Conservation (phyloP, 2,113 vertebrate genomes). For the Crotalus viridis region DNA sequence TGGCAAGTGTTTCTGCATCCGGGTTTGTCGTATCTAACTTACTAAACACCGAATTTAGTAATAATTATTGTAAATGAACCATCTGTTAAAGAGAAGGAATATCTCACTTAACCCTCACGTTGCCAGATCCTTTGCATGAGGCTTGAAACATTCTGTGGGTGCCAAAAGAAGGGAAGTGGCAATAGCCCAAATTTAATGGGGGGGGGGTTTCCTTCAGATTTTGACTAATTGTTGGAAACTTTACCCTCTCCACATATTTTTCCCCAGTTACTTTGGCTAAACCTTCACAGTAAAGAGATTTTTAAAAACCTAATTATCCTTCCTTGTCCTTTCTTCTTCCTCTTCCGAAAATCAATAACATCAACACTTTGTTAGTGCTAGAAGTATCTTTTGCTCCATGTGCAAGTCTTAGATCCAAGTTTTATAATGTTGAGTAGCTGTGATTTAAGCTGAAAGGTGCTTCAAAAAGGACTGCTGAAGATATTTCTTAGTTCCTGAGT, state of each 20-base stretch:
- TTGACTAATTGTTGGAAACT: slow-evolving; percentile 37
- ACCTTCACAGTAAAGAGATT: slow-evolving; percentile 26
- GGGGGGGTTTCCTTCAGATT: neutral
- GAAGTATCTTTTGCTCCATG: slow-evolving; percentile 33
- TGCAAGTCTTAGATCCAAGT: slow-evolving; percentile 10
- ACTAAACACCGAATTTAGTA: slow-evolving; percentile 56
- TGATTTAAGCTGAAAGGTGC: slow-evolving; percentile 9
- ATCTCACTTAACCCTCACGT: slow-evolving; percentile 44
- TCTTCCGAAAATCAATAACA: neutral
- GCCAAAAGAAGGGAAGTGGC: slow-evolving; percentile 32
- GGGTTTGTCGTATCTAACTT: slow-evolving; percentile 56
- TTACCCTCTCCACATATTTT: neutral
- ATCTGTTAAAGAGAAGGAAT: slow-evolving; percentile 58
- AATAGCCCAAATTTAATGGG: slow-evolving; percentile 31
- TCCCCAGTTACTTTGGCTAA: neutral
- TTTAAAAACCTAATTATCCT: slow-evolving; percentile 11
- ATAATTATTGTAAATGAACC: slow-evolving; percentile 59
- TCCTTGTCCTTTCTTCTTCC: neutral
- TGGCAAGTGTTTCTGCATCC: slow-evolving; percentile 55
- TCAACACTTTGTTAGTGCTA: slow-evolving; percentile 18
- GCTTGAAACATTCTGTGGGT: slow-evolving; percentile 43
- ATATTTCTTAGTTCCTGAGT: slow-evolving; percentile 23
- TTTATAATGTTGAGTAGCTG: slow-evolving; percentile 20
- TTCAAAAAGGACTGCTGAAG: slow-evolving; percentile 13
- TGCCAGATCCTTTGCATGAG: slow-evolving; percentile 38